Evolutionary conservation across 2,797 vertebrate species (phyloP), one percentile per base, ranked within the genome.

Genomic region (Linurgus olivaceus): DNA sequence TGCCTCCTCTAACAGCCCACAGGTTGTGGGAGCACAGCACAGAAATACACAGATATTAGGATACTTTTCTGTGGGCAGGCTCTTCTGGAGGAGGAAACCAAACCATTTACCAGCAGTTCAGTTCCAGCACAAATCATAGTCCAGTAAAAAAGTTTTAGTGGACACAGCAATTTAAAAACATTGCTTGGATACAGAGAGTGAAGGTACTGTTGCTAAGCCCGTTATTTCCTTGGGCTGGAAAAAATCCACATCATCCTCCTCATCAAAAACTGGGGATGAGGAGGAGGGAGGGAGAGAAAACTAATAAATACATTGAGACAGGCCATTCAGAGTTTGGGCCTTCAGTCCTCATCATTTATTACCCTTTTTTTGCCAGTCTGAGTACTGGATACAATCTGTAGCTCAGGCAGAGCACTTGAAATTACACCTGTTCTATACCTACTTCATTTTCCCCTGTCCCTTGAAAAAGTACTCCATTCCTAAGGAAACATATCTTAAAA

Each of bases 61-160:
- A 55, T 35, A 50, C 44, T 74, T 81, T 78, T 61, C 82, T 14
- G 11, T 19, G 21, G 50, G 65, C 25, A 42, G 79, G 45, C 37
- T 71, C 37, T 31, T 21, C 63, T 45, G 59, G 59, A 77, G 63
- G 75, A 67, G 48, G 88, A 82, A 87, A 61, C 38, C 78, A 93
- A 91, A 59, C 19, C 61, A 68, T 35, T 72, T 91, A 67, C 68
- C 72, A 84, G 72, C 47, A 66, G 37, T 70, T 92, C 80, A 52
- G 35, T 72, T 83, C 65, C 59, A 77, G 44, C 1, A 4, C 75
- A 92, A 83, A 94, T 91, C 75, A 90, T 14, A 86, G 75, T 55
- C 81, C 89, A 68, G 65, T 90, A 91, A 88, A 95, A 93, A 75
- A 35, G 40, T 93, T 90, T 85, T 88, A 93, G 52, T 83, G 78